Evolutionary conservation across 2,888 invertebrate genomes (phyloP).

Genomic region (Macrosiphum euphorbiae): DNA sequence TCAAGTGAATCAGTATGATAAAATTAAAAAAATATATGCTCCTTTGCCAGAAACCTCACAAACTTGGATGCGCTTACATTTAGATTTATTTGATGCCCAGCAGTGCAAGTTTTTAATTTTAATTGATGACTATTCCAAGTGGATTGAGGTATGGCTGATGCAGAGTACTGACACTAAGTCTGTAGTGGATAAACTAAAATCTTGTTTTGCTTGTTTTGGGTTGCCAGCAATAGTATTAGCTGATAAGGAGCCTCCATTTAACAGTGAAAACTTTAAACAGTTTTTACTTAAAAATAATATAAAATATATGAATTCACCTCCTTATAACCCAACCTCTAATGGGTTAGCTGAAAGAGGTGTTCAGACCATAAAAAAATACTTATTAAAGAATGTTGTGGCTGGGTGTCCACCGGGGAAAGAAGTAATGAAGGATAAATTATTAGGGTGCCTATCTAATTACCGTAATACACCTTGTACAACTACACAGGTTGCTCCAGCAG

Average conservation of each 20-base stretch:
- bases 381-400: neutral
- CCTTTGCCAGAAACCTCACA: neutral
- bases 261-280: neutral
- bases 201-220: neutral
- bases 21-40: neutral
- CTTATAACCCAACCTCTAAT: constrained; percentile 7
- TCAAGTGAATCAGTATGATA: neutral
- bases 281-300: neutral
- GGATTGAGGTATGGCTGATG: neutral
- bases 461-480: neutral
- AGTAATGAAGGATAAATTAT: neutral
- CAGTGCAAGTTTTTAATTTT: neutral
- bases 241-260: neutral
- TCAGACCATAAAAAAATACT: neutral
- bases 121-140: neutral
- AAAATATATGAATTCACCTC: neutral
- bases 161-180: neutral
- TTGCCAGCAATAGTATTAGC: neutral
- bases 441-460: neutral
- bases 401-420: neutral
- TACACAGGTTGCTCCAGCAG: neutral
- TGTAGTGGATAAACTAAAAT: neutral
- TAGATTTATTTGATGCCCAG: neutral
- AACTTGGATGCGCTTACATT: neutral
- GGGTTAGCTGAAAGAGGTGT: neutral